Evolutionary conservation across 2,797 vertebrate genomes (phyloP), one percentile per base, ranked within the genome.

Genomic region (Peromyscus melanophrys): DNA sequence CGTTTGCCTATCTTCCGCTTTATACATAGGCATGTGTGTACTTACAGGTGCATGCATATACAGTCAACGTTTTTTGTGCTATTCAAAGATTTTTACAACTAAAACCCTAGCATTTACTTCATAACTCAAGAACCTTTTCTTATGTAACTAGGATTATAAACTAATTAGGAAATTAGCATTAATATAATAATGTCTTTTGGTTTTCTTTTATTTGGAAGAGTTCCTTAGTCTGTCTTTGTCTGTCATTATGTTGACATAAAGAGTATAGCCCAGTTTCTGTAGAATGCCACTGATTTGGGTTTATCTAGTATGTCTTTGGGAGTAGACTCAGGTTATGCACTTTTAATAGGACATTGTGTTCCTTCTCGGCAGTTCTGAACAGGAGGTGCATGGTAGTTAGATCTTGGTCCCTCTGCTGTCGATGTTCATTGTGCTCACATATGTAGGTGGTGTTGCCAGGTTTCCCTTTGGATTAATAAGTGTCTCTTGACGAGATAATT

Each of bases 101-200:
- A 46, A 93, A 92, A 94, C 4, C 57, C 69, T 43, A 94, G 75
- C 85, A 77, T 95, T 63, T 87, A 75, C 86, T 96, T 96, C 96
- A 71, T 95, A 75, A 92, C 61, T 94, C 69, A 93, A 85, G 31
- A 16, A 92, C 13, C 75, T 52, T 97, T 69, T 94, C 88, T 97
- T 97, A 77, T 9, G 27, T 95, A 94, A 86, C 61, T 95, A 94
- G 81, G 92, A 80, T 89, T 86, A 94, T 85, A 86, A 97, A 89
- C 83, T 59, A 40, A n/a, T 89, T 87, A 94, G 80, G 77, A 87
- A 59, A 85, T 95, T 92, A 93, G 59, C 65, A 81, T 55, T 80
- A 55, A 76, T 77, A 92, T 1, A 94, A 5, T 95, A 89, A 71
- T 90, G n/a, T 88, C 65, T 96, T 17, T 94, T 31, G 91, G 84